These are phyloP conservation scores for Procambarus clarkii DNA, from an alignment of 1,140 invertebrate species.

Conservation along the genomic window DNA sequence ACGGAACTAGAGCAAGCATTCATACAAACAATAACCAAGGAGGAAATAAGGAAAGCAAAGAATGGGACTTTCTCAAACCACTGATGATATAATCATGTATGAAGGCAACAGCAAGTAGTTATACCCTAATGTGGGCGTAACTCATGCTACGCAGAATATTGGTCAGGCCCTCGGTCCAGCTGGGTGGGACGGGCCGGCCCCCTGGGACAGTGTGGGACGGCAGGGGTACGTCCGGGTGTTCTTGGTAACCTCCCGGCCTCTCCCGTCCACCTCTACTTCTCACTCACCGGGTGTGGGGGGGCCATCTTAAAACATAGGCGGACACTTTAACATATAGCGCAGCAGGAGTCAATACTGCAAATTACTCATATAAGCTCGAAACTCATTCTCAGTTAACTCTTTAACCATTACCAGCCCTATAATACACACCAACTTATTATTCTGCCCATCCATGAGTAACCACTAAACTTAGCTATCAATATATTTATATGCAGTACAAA, in stretches of 20 bases:
- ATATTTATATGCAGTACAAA: neutral
- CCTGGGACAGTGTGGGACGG: slow-evolving; percentile 62
- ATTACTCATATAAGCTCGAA: slow-evolving; percentile 15
- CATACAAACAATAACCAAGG: slow-evolving; percentile 55
- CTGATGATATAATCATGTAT: slow-evolving; percentile 62
- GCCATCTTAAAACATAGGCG: slow-evolving; percentile 70
- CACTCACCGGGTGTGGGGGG: slow-evolving; percentile 69
- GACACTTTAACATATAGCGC: slow-evolving; percentile 57
- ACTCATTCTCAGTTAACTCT: neutral
- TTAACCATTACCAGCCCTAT: slow-evolving; percentile 13
- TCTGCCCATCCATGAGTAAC: neutral
- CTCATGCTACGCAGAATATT: slow-evolving; percentile 69
- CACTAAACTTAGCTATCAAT: neutral
- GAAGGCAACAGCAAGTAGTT: slow-evolving; percentile 67
- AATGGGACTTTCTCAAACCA: slow-evolving; percentile 56
- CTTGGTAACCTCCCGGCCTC: slow-evolving; percentile 67
- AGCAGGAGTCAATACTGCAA: slow-evolving; percentile 25
- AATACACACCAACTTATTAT: neutral
- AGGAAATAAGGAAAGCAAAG: slow-evolving; percentile 45
- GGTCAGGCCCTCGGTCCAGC: slow-evolving; percentile 64
- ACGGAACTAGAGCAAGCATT: slow-evolving; percentile 67
- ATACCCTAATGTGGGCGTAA: slow-evolving; percentile 69
- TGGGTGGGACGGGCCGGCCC: slow-evolving; percentile 65
- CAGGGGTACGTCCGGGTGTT: slow-evolving; percentile 55
- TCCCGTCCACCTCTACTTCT: slow-evolving; percentile 70